A percentile compares a stretch with the other conserved stretches of the same genome.
These are phyloP conservation scores for Mesochorus sp. DNA, from an alignment of 2,888 invertebrate genomes.

Conservation along the genomic window DNA sequence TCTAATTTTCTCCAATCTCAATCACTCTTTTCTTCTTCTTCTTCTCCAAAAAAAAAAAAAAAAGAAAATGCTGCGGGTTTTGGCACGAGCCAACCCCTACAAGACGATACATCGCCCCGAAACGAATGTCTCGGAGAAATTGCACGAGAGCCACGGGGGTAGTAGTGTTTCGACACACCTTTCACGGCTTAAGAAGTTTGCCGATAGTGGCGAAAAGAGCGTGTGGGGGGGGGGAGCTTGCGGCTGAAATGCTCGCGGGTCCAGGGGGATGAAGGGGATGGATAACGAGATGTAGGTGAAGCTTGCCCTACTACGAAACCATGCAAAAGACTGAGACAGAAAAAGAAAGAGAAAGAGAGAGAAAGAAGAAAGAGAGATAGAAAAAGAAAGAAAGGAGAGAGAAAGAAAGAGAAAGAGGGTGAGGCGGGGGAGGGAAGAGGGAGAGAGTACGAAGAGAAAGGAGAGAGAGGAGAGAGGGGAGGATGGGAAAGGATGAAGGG, in stretches of 20 bases:
- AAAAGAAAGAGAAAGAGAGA: slow-evolving; percentile 51
- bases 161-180: slow-evolving; percentile 62
- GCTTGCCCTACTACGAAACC: no score
- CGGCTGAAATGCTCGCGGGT: no score
- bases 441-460: no score
- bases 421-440: no score
- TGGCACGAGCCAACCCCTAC: not conserved
- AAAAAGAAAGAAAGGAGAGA: not conserved
- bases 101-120: not conserved
- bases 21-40: no score
- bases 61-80: not conserved
- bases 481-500: slow-evolving; percentile 35
- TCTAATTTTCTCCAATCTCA: not conserved
- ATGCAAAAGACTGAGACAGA: slow-evolving; percentile 59
- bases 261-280: slow-evolving; percentile 52
- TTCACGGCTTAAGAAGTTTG: slow-evolving; percentile 67
- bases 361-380: slow-evolving; percentile 2
- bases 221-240: not conserved
- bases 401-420: no score
- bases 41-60: no score
- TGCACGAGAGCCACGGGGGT: slow-evolving; percentile 17
- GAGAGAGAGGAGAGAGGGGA: not conserved
- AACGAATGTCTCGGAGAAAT: slow-evolving; percentile 19
- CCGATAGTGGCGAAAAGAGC: slow-evolving; percentile 64
- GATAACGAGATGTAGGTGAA: slow-evolving; percentile 75